Conservation (phyloP, 92 coral and sea anemone species). For the Muricea muricata region DNA sequence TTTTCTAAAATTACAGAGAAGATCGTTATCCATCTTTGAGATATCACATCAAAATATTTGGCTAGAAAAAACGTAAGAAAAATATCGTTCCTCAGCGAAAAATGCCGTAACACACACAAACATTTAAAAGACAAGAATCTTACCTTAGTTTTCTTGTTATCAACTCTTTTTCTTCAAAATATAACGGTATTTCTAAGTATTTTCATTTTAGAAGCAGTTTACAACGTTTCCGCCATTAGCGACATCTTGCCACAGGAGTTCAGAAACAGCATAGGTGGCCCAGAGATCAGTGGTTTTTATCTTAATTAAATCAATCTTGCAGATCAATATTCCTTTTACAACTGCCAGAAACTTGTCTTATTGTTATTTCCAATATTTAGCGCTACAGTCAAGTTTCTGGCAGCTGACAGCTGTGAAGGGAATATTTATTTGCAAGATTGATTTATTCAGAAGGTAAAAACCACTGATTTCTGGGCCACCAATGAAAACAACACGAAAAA, state of each 20-base stretch:
- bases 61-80: background rate
- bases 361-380: too few species aligned
- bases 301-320: too few species aligned
- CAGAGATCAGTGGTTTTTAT: too few species aligned
- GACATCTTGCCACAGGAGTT: background rate
- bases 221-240: background rate
- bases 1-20: constrained; percentile 92
- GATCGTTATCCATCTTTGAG: constrained; percentile 69
- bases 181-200: background rate
- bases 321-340: too few species aligned
- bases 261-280: too few species aligned
- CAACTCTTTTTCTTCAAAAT: background rate
- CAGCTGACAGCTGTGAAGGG: too few species aligned
- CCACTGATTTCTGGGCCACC: too few species aligned
- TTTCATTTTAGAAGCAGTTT: background rate
- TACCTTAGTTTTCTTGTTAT: background rate
- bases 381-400: too few species aligned
- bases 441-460: too few species aligned
- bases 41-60: background rate
- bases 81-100: background rate
- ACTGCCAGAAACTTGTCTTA: too few species aligned
- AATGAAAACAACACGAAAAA: too few species aligned
- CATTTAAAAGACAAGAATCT: background rate
- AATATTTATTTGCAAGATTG: too few species aligned
- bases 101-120: background rate